These are phyloP conservation scores for Stictonetta naevosa DNA, from an alignment of 2,113 vertebrate genomes.

Conservation along the genomic window DNA sequence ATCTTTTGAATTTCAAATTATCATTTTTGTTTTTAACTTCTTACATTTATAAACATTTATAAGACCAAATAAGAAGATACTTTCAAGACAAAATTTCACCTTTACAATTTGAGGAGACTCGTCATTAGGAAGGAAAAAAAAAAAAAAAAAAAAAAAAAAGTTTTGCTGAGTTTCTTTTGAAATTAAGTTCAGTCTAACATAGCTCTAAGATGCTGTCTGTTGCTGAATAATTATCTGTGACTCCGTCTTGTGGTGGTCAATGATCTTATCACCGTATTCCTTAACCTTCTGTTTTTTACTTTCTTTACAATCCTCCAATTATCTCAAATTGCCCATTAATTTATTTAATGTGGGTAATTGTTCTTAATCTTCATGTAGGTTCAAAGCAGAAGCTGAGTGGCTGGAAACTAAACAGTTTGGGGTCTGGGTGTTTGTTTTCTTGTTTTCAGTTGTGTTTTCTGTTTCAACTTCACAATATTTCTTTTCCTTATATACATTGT, in stretches of 20 bases:
- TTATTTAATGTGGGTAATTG: not conserved
- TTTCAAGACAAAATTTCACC: not conserved
- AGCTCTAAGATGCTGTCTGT: not conserved
- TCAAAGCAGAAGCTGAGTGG: not conserved
- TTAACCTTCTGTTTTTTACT: not conserved
- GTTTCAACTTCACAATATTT: not conserved
- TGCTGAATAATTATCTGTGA: not conserved
- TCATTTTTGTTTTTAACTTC: not conserved
- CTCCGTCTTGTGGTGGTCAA: not conserved
- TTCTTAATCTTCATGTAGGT: not conserved
- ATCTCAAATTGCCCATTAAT: not conserved
- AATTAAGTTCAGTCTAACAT: not conserved
- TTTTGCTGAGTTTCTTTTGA: not conserved
- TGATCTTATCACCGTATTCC: not conserved
- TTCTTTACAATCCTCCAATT: not conserved
- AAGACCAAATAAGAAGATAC: not conserved
- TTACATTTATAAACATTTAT: too few relatives aligned
- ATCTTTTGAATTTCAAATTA: not conserved
- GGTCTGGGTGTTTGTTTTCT: accelerated
- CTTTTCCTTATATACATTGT: not conserved
- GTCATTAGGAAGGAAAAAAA: not conserved
- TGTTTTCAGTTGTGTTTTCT: not conserved
- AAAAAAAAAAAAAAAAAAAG: not conserved
- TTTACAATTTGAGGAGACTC: not conserved
- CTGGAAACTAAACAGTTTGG: not conserved